phyloP scores from a whole-genome alignment of 2,797 vertebrate genomes.

The Mycteria americana region DNA sequence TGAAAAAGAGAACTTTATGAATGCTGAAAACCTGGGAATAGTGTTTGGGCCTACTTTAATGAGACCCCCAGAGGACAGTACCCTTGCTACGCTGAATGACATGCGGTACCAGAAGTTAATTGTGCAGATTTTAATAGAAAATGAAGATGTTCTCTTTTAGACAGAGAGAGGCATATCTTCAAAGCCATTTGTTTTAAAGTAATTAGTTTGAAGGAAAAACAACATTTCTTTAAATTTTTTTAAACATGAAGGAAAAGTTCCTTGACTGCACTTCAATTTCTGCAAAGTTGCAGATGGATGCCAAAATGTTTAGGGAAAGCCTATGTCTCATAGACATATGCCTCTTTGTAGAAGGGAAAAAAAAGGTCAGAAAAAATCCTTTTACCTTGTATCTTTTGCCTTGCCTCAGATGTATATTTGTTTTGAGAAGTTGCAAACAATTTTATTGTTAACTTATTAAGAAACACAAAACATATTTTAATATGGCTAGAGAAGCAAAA shows the following conservation, averaged over 20 bases:
- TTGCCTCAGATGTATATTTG: conserved; percentile 72
- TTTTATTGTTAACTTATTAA: conserved; percentile 77
- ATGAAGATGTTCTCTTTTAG: conserved; percentile 98
- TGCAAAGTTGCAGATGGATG: conserved; percentile 68
- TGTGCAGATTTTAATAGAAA: conserved; percentile 95
- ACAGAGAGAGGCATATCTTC: conserved; percentile 63
- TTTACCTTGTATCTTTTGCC: conserved; percentile 68
- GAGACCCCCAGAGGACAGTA: conserved; percentile 94
- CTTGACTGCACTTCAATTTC: conserved; percentile 68
- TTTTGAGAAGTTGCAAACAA: conserved; percentile 69
- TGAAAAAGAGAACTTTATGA: conserved; percentile 98
- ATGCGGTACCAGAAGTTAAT: conserved; percentile 98
- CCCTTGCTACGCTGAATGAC: conserved; percentile 92
- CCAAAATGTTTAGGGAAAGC: conserved; percentile 73
- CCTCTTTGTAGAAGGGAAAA: conserved; percentile 60
- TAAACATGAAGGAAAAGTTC: conserved; percentile 57
- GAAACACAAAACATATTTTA: conserved; percentile 65
- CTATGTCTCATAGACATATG: conserved; percentile 81
- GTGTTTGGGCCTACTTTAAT: conserved; percentile 98
- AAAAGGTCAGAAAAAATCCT: conserved; percentile 68
- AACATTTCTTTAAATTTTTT: conserved; percentile 68
- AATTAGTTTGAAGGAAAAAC: conserved; percentile 71
- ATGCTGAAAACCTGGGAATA: conserved; percentile 95
- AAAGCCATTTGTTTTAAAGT: conserved; percentile 72
- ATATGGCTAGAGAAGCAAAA: conserved; percentile 68